Evolutionary conservation across 1,140 invertebrate species (phyloP), one percentile per base, ranked within the genome.

Genomic region (Branchinecta lynchi): DNA sequence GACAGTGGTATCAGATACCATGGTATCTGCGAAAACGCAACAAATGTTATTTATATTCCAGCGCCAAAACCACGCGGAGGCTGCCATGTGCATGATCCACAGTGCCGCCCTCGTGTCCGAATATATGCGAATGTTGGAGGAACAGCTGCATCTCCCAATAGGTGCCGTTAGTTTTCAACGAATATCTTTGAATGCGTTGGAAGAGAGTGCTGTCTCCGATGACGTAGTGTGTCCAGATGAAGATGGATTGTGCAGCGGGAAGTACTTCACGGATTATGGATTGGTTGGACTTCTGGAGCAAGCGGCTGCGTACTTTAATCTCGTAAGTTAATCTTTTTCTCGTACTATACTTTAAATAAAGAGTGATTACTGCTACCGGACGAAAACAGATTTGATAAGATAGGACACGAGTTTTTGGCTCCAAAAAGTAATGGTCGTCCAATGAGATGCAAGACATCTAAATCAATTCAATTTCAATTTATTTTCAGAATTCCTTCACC

Each of bases 11-110:
- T 3, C 32, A 32, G 32, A 32, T 32, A 32, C 32, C 32, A 32
- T 32, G 32, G 32, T 32, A 32, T 32, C 32, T 32, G 32, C 32
- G 5, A 32, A 32, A 32, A 32, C 32, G 32, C 32, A 32, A 32
- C 32, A n/a, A n/a, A n/a, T 32, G 5, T 60, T 20, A 15, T 60
- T 69, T 66, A 68, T 71, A 69, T 66, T 73, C 71, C 72, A 91
- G 82, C 82, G 89, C 66, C 86, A 86, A 44, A 94, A 96, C 81
- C 89, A 96, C 76, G 90, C 91, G 3, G 95, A 98, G 80, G 93
- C 94, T 8, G 95, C 90, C 43, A 95, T 96, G 87, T 98, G 95
- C 80, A 81, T 93, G 72, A 86, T 97, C 17, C 95, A 98, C 77
- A 92, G 91, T 68, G 92, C 93, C 7, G 93, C 93, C 43, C 79